These are phyloP conservation scores for Petrocephalus microphthalmus DNA, from an alignment of 2,113 vertebrate species.

Conservation along the genomic window DNA sequence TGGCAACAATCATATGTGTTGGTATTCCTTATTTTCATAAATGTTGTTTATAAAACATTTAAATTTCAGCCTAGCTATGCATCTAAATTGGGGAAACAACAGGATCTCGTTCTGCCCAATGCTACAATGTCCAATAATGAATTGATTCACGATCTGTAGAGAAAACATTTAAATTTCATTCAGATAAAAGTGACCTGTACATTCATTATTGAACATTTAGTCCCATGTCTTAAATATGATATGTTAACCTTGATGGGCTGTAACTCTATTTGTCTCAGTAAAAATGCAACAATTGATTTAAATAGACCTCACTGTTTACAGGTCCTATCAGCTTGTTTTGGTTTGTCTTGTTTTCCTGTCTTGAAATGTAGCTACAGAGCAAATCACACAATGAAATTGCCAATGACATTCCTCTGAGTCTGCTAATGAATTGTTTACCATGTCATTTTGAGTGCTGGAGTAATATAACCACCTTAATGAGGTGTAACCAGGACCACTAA, in stretches of 20 bases:
- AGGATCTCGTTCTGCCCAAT: not conserved
- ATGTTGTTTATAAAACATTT: not conserved
- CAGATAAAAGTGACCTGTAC: not conserved
- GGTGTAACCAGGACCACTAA: not conserved
- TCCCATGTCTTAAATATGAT: not conserved
- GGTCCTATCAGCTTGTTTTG: not conserved
- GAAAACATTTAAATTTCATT: not conserved
- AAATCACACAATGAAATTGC: not conserved
- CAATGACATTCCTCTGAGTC: not conserved
- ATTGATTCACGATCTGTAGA: not conserved
- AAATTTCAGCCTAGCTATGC: not conserved
- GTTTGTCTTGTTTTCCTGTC: not conserved
- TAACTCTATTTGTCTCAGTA: not conserved
- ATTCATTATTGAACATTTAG: not conserved
- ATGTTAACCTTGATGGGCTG: not conserved
- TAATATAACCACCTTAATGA: slow-evolving; percentile 14
- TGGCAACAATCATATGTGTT: not conserved
- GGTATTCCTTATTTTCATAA: not conserved
- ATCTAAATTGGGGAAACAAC: not conserved
- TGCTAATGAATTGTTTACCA: slow-evolving; percentile 15
- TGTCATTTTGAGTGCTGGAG: not conserved
- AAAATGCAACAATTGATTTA: not conserved
- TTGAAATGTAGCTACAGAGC: not conserved
- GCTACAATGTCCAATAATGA: not conserved
- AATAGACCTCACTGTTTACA: not conserved